Evolutionary conservation across 2,113 vertebrate genomes (phyloP).

Genomic region (Pycnonotus jocosus): DNA sequence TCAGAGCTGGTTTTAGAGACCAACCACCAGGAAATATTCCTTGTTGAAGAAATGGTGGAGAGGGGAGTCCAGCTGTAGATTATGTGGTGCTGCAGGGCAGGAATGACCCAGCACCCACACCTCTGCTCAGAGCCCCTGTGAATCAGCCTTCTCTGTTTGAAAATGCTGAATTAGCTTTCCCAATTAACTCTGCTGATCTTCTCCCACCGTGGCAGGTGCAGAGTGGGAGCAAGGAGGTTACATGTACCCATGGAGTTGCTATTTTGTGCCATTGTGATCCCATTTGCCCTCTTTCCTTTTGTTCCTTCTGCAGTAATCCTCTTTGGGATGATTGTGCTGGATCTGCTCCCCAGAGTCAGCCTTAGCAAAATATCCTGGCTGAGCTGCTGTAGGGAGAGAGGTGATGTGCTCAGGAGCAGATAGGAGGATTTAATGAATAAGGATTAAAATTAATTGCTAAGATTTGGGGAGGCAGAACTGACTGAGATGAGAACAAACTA

Average conservation of each 20-base stretch:
- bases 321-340: neutral
- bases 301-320: neutral
- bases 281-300: neutral
- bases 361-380: neutral
- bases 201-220: neutral
- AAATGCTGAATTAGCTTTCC: neutral
- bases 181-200: neutral
- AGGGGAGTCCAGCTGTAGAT: neutral
- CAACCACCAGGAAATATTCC: neutral
- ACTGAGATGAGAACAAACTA: neutral
- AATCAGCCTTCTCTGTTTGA: neutral
- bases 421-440: neutral
- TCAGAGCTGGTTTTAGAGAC: neutral
- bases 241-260: neutral
- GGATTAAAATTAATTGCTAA: neutral
- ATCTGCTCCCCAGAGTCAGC: neutral
- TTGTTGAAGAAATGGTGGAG: neutral
- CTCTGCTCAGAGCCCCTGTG: neutral
- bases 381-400: neutral
- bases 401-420: neutral
- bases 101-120: neutral
- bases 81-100: neutral
- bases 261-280: neutral
- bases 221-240: rapidly evolving
- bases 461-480: neutral